Conservation (phyloP, 2,113 vertebrate species). For the Ptyas mucosa region DNA sequence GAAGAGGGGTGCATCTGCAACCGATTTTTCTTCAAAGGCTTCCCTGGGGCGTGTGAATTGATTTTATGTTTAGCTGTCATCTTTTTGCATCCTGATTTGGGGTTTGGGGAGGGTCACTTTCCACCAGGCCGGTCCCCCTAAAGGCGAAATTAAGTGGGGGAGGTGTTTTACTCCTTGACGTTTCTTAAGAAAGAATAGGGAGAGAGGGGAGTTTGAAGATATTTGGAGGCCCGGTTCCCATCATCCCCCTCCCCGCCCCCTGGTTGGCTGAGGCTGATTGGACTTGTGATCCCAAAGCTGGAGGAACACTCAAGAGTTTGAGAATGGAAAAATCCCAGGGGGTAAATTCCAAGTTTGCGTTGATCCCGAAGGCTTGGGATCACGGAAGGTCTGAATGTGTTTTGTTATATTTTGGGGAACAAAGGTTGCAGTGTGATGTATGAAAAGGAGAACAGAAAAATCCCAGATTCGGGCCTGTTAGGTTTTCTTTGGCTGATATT, state of each 20-base stretch:
- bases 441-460: neutral
- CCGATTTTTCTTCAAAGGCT: neutral
- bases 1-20: too few species aligned
- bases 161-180: too few species aligned
- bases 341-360: too few species aligned
- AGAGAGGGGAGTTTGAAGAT: neutral
- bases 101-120: too few species aligned
- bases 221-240: neutral
- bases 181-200: neutral
- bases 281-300: neutral
- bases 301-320: neutral
- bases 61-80: too few species aligned
- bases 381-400: too few species aligned
- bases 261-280: neutral
- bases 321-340: neutral
- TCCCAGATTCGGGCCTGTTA: too few species aligned
- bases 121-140: too few species aligned
- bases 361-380: too few species aligned
- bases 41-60: too few species aligned
- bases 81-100: too few species aligned
- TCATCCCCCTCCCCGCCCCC: neutral
- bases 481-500: neutral
- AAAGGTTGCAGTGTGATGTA: neutral
- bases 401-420: neutral
- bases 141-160: too few species aligned